These are phyloP conservation scores for Drosophila teissieri DNA, from an alignment of 1,140 invertebrate genomes.

Conservation along the genomic window DNA sequence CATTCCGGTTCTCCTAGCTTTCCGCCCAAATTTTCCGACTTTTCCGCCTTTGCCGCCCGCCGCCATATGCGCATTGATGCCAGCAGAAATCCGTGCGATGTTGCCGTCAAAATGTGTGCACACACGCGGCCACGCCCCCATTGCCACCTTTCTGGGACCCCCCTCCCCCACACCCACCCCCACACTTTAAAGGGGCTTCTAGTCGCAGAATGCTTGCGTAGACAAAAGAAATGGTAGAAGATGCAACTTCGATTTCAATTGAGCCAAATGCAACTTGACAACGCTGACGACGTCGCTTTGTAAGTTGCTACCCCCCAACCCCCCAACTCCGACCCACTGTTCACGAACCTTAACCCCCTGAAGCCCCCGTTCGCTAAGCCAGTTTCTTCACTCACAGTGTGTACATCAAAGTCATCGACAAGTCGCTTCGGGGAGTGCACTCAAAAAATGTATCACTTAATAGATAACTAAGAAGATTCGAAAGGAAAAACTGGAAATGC, in stretches of 20 bases:
- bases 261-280: constrained; percentile 71
- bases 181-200: not conserved
- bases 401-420: constrained; percentile 47
- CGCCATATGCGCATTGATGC: constrained; percentile 64
- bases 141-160: constrained; percentile 2
- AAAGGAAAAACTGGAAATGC: not conserved
- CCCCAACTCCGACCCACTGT: not conserved
- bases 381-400: constrained; percentile 23
- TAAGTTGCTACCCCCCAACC: constrained; percentile 5
- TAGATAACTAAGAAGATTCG: not conserved
- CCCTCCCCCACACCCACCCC: too few relatives aligned
- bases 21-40: not conserved
- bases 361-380: constrained; percentile 10
- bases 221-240: constrained; percentile 40
- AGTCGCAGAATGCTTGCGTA: constrained; percentile 27
- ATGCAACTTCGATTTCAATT: constrained; percentile 78
- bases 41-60: constrained; percentile 1
- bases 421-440: constrained; percentile 28
- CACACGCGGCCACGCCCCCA: constrained; percentile 22
- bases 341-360: not conserved
- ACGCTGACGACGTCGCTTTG: constrained; percentile 42
- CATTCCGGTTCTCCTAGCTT: constrained; percentile 1
- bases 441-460: not conserved
- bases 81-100: constrained; percentile 63
- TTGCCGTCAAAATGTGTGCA: constrained; percentile 66